phyloP scores from a whole-genome alignment of 2,113 vertebrate genomes.

The Hylia prasina region DNA sequence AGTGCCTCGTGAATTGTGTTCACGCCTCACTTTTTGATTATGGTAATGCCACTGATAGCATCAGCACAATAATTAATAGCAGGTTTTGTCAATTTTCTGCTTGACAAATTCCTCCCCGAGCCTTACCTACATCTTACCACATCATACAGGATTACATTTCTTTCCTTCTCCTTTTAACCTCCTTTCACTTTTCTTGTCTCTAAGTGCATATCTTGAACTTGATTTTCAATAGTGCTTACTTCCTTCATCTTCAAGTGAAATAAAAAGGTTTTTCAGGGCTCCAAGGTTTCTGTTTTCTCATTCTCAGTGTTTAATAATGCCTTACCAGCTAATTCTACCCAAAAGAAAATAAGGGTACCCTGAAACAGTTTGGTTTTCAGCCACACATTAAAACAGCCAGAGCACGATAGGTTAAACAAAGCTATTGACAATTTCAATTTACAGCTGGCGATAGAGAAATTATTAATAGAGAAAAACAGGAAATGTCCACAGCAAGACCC shows the following conservation, averaged over 20 bases:
- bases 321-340: not conserved
- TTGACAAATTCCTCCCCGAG: slow-evolving; percentile 54
- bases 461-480: slow-evolving; percentile 49
- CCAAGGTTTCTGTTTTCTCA: not conserved
- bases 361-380: not conserved
- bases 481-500: slow-evolving; percentile 47
- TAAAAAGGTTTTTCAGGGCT: not conserved
- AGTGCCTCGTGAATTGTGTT: not conserved
- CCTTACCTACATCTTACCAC: slow-evolving; percentile 58
- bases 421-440: not conserved
- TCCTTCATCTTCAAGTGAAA: not conserved
- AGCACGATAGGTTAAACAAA: slow-evolving; percentile 32
- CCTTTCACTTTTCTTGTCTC: not conserved
- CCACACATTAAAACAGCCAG: not conserved
- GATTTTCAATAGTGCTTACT: not conserved
- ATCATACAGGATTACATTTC: slow-evolving; percentile 30
- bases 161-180: slow-evolving; percentile 38
- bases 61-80: slow-evolving; percentile 69
- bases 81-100: slow-evolving; percentile 72
- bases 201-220: not conserved
- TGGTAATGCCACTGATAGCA: slow-evolving; percentile 60
- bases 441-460: not conserved
- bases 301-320: not conserved
- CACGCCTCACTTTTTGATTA: slow-evolving; percentile 63
- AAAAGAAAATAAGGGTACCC: not conserved